These are phyloP conservation scores for Botia almorhae DNA, from an alignment of 2,797 vertebrate species.

Conservation along the genomic window DNA sequence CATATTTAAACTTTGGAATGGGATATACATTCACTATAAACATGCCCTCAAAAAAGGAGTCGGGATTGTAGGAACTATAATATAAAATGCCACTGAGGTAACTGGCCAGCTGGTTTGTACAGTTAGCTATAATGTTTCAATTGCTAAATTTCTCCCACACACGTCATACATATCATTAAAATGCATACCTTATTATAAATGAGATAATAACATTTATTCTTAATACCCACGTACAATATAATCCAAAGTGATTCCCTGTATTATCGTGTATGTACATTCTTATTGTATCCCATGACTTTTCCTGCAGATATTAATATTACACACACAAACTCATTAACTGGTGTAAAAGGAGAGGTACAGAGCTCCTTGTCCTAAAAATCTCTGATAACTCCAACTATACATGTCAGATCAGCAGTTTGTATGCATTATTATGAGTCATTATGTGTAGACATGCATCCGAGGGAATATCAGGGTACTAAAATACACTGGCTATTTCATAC, in stretches of 20 bases:
- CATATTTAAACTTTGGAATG: not conserved
- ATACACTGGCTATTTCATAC: not conserved
- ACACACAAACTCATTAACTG: slow-evolving; percentile 22
- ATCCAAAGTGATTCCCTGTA: slow-evolving; percentile 35
- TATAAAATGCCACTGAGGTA: not conserved
- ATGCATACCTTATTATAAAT: slow-evolving; percentile 30
- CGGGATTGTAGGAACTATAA: not conserved
- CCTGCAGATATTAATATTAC: slow-evolving; percentile 40
- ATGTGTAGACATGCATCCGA: not conserved
- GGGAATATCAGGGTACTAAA: slow-evolving; percentile 17
- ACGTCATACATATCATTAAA: slow-evolving; percentile 8
- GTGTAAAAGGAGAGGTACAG: slow-evolving; percentile 39
- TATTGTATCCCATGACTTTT: slow-evolving; percentile 44
- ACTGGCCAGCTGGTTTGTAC: slow-evolving; percentile 43
- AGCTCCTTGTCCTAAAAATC: slow-evolving; percentile 22
- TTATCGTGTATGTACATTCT: slow-evolving; percentile 51
- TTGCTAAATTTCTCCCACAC: slow-evolving; percentile 45
- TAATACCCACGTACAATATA: slow-evolving; percentile 37
- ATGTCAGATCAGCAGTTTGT: slow-evolving; percentile 15
- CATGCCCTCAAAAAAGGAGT: not conserved
- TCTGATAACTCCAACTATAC: not conserved
- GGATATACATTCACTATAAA: not conserved
- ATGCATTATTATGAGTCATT: slow-evolving; percentile 16
- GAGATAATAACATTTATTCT: slow-evolving; percentile 31
- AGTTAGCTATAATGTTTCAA: slow-evolving; percentile 41